Conservation (phyloP, 2,113 vertebrate species). For the Ascaphus truei region DNA sequence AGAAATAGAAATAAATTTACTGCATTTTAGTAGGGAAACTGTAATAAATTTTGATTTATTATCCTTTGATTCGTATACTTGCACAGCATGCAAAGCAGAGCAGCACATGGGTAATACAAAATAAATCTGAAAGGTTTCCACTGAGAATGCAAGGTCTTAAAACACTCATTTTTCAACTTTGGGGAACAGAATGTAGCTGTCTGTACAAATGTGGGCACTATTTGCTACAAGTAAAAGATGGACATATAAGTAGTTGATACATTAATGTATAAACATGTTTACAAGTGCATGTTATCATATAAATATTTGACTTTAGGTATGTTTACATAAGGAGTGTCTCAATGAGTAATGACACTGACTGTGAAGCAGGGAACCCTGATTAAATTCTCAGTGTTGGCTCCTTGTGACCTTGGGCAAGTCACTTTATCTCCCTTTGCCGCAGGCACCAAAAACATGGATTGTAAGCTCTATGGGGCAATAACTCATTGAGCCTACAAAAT, state of each 20-base stretch:
- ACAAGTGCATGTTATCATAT: not conserved
- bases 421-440: too few relatives aligned
- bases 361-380: too few relatives aligned
- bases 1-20: constrained; percentile 35
- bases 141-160: not conserved
- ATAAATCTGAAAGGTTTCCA: not conserved
- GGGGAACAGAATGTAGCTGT: not conserved
- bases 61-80: not conserved
- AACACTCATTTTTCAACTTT: constrained; percentile 1
- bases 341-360: too few relatives aligned
- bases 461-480: too few relatives aligned
- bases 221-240: not conserved
- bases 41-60: constrained; percentile 36
- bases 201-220: not conserved
- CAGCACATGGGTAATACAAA: not conserved
- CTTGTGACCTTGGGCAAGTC: too few relatives aligned
- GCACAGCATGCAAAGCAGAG: constrained; percentile 23
- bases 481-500: too few relatives aligned
- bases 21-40: constrained; percentile 16
- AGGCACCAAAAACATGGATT: too few relatives aligned
- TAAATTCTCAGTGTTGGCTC: too few relatives aligned
- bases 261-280: not conserved
- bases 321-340: not conserved
- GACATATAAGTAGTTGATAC: not conserved
- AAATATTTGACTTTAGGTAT: not conserved